Percentiles rank a stretch among this genome's conserved stretches.
These are phyloP conservation scores for Thalassophryne amazonica DNA, from an alignment of 2,797 vertebrate species.

Conservation along the genomic window DNA sequence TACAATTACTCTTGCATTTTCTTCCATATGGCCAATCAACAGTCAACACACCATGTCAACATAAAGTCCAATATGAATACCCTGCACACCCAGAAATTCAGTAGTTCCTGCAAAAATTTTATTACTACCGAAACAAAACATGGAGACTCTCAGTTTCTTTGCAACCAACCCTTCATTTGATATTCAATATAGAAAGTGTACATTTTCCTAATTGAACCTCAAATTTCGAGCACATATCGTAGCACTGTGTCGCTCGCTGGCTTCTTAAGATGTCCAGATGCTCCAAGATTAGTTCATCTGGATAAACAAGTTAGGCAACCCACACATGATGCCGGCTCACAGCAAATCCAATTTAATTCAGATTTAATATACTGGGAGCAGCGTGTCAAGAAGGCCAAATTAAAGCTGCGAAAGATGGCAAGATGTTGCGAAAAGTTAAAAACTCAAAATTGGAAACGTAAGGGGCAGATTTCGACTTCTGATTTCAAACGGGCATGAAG, in stretches of 20 bases:
- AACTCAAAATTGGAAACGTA: background rate
- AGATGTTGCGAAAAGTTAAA: background rate
- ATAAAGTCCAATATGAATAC: too few relatives aligned
- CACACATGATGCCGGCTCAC: conserved; percentile 17
- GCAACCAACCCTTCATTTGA: too few relatives aligned
- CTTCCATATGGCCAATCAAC: too few relatives aligned
- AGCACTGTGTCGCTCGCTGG: background rate
- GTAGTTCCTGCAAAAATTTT: too few relatives aligned
- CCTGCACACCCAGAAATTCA: too few relatives aligned
- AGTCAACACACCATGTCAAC: too few relatives aligned
- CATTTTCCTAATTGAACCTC: too few relatives aligned
- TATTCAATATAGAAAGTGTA: too few relatives aligned
- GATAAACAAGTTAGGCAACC: conserved; percentile 36
- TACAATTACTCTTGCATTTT: too few relatives aligned
- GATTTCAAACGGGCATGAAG: background rate
- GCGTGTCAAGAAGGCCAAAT: conserved; percentile 8
- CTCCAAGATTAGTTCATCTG: conserved; percentile 32
- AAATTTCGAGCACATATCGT: too few relatives aligned
- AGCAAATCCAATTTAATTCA: conserved; percentile 22
- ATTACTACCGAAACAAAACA: too few relatives aligned
- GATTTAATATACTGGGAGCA: conserved; percentile 21
- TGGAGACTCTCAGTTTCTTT: too few relatives aligned
- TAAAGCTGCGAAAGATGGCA: background rate
- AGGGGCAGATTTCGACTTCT: background rate
- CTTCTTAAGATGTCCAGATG: conserved; percentile 9